phyloP scores from a whole-genome alignment of 2,797 vertebrate genomes.

The Callimico goeldii region DNA sequence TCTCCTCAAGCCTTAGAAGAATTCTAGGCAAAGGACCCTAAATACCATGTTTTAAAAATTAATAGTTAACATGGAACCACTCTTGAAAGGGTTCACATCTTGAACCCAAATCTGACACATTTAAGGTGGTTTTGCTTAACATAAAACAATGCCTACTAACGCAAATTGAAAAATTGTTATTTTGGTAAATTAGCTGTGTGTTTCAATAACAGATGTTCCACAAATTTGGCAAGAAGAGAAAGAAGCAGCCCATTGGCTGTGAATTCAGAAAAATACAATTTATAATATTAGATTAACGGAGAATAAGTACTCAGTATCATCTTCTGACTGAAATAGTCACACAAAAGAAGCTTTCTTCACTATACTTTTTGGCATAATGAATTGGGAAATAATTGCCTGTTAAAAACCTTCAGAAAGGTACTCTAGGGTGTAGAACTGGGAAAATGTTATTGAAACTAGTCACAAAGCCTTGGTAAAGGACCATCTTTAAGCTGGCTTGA shows the following conservation, averaged over 20 bases:
- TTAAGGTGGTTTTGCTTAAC: neutral
- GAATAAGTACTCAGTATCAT: neutral
- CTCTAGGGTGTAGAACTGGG: neutral
- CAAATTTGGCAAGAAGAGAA: conserved; percentile 32
- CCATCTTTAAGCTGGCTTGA: neutral
- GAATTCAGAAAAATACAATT: neutral
- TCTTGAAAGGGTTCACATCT: neutral
- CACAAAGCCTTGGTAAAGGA: neutral
- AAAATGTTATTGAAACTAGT: neutral
- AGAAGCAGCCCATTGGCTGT: neutral
- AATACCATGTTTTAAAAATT: neutral
- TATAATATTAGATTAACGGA: conserved; percentile 36
- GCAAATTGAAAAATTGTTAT: conserved; percentile 19
- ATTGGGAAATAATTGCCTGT: neutral
- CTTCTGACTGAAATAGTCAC: conserved; percentile 15
- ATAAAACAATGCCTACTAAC: conserved; percentile 30
- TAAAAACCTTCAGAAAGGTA: conserved; percentile 48
- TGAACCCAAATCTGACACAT: neutral
- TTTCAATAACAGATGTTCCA: conserved; percentile 8
- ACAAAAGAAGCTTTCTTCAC: neutral
- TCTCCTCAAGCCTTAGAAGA: neutral
- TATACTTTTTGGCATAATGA: conserved; percentile 25
- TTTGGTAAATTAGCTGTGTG: conserved; percentile 13
- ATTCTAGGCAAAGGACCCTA: neutral
- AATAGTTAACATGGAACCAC: neutral